Conservation (phyloP, 2,888 invertebrate genomes). For the Lasioglossum zephyrum region DNA sequence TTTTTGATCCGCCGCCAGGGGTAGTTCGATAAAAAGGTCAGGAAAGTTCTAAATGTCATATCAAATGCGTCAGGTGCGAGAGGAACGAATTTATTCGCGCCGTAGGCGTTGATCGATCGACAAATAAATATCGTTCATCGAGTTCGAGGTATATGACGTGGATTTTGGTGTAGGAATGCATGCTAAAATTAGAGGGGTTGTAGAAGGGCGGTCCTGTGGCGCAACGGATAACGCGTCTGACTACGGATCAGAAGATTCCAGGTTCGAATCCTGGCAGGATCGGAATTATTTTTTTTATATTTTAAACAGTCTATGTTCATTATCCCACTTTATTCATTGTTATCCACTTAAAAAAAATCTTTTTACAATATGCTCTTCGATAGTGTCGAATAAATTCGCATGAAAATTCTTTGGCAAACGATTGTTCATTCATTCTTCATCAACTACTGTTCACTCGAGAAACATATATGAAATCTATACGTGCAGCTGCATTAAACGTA, state of each 20-base stretch:
- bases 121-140: background rate
- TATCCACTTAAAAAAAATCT: background rate
- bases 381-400: background rate
- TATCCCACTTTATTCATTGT: background rate
- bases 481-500: background rate
- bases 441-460: background rate
- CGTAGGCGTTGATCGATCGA: background rate
- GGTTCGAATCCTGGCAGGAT: constrained; percentile 89
- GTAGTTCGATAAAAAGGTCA: background rate
- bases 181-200: constrained; percentile 81
- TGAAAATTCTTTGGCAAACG: background rate
- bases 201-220: constrained; percentile 85
- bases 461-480: background rate
- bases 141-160: background rate
- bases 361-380: background rate
- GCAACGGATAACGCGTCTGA: constrained; percentile 78
- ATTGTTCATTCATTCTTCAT: background rate
- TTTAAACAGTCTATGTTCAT: background rate
- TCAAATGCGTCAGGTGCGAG: background rate
- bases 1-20: background rate
- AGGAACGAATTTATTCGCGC: background rate
- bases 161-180: background rate
- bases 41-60: background rate
- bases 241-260: constrained; percentile 85
- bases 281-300: constrained; percentile 73